These are phyloP conservation scores for Trachurus trachurus DNA, from an alignment of 2,797 vertebrate species.

Conservation along the genomic window DNA sequence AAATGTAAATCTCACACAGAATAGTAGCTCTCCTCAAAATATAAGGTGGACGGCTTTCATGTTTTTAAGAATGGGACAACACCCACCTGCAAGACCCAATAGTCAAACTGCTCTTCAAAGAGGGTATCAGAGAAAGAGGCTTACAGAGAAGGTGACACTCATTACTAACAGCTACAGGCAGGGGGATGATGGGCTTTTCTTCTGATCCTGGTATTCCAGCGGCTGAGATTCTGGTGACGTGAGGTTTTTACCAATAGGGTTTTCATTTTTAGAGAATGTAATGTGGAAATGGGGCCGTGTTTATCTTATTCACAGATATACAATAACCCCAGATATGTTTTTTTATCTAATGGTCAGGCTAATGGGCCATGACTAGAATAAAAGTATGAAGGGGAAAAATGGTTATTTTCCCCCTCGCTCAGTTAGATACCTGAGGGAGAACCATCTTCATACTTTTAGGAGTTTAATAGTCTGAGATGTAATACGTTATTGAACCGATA, in stretches of 20 bases:
- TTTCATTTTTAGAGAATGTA: conserved; percentile 22
- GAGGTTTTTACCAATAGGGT: conserved; percentile 49
- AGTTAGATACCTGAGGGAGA: neutral
- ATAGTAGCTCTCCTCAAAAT: neutral
- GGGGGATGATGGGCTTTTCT: conserved; percentile 56
- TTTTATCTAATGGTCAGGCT: neutral
- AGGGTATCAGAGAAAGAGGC: conserved; percentile 38
- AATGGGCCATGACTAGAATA: neutral
- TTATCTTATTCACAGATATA: conserved; percentile 12
- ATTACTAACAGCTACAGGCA: conserved; percentile 55
- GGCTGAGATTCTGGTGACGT: conserved; percentile 12
- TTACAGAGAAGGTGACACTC: conserved; percentile 62
- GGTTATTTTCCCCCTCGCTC: neutral
- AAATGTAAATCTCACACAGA: conserved; percentile 1
- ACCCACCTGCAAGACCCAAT: conserved; percentile 25
- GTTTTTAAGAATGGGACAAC: conserved; percentile 27
- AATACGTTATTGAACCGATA: neutral
- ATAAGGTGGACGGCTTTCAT: conserved; percentile 15
- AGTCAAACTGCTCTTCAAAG: conserved; percentile 43
- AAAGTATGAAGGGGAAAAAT: neutral
- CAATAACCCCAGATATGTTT: neutral
- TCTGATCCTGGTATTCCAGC: conserved; percentile 49
- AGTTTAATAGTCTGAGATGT: neutral
- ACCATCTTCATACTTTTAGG: neutral
- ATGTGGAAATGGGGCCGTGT: neutral